Evolutionary conservation across 2,797 vertebrate species (phyloP).

Genomic region (Enteromius afrohamiltoni): DNA sequence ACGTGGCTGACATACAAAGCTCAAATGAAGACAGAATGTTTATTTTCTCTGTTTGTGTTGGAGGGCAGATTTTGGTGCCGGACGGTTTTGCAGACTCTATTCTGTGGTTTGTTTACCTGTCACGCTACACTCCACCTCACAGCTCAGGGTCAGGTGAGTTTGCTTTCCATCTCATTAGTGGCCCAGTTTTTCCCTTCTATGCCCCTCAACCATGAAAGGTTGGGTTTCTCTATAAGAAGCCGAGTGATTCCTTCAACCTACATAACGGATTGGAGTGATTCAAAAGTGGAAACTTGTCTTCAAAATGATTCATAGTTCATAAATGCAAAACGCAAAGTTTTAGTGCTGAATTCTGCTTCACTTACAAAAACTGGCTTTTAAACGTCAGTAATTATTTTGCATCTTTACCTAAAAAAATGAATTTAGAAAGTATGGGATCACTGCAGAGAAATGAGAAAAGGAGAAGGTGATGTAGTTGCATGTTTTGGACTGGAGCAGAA

Average conservation of each 20-base stretch:
- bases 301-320: not conserved
- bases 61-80: not conserved
- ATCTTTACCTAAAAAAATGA: not conserved
- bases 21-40: not conserved
- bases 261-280: not conserved
- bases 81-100: not conserved
- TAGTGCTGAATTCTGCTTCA: not conserved
- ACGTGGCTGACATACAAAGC: not conserved
- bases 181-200: slow-evolving; percentile 52
- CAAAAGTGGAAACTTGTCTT: not conserved
- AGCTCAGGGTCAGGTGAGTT: slow-evolving; percentile 24
- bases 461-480: slow-evolving; percentile 61
- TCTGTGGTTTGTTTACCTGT: slow-evolving; percentile 4
- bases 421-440: not conserved
- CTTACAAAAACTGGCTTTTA: not conserved
- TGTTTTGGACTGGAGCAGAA: slow-evolving; percentile 60
- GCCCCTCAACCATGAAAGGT: slow-evolving; percentile 59
- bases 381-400: not conserved
- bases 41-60: not conserved
- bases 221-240: slow-evolving; percentile 17
- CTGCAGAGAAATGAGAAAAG: slow-evolving; percentile 29
- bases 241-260: not conserved
- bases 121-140: not conserved
- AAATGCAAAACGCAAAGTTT: not conserved
- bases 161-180: slow-evolving; percentile 59